Evolutionary conservation across 2,797 vertebrate species (phyloP).

Genomic region (Anguilla megastoma): DNA sequence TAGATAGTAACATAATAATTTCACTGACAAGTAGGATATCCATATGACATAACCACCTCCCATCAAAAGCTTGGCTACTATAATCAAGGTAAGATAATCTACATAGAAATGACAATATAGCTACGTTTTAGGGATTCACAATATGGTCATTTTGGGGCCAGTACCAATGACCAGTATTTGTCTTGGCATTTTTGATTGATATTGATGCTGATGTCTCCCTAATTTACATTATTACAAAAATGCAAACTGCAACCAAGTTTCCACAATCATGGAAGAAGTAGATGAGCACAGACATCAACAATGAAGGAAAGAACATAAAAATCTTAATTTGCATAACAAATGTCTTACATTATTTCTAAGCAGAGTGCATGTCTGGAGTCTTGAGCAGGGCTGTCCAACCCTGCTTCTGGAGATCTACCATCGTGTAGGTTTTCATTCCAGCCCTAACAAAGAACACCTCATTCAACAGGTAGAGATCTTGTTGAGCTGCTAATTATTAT

Average conservation of each 20-base stretch:
- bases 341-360: background rate
- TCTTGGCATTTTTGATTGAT: background rate
- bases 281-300: background rate
- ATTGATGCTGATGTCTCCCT: background rate
- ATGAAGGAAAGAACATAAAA: background rate
- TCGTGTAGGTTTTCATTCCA: too few relatives aligned
- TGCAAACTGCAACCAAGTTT: background rate
- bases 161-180: background rate
- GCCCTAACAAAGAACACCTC: background rate
- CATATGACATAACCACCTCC: background rate
- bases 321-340: background rate
- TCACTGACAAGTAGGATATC: too few relatives aligned
- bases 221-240: background rate
- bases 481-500: too few relatives aligned
- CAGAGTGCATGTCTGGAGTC: background rate
- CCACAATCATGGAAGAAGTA: background rate
- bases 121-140: background rate
- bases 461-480: too few relatives aligned
- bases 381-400: too few relatives aligned
- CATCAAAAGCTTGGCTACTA: background rate
- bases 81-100: background rate
- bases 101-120: background rate
- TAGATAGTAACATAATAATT: too few relatives aligned
- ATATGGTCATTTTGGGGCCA: background rate
- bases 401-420: too few relatives aligned